Evolutionary conservation across 2,888 invertebrate species (phyloP).

Genomic region (Lepidocyrtoides sp.): DNA sequence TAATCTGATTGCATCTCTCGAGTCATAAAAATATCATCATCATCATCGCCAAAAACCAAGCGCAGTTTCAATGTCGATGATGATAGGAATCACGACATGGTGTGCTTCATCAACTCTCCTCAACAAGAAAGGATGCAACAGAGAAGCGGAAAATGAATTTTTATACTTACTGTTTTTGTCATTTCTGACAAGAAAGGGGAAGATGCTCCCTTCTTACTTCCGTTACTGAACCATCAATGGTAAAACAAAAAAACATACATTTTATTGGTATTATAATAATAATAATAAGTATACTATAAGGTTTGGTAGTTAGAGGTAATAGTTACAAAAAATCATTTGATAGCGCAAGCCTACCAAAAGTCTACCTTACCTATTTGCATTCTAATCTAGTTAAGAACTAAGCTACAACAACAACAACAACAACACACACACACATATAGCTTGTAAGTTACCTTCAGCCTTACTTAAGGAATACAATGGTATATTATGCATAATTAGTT

Average conservation of each 20-base stretch:
- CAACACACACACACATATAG: background rate
- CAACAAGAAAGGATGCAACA: background rate
- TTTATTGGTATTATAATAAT: background rate
- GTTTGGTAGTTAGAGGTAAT: background rate
- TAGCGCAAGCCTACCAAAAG: conserved; percentile 22
- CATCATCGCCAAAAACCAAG: background rate
- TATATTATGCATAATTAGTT: background rate
- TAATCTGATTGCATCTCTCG: conserved; percentile 89
- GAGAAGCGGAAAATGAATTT: background rate
- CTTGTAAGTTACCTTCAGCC: conserved; percentile 49
- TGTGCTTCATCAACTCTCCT: background rate
- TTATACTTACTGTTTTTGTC: conserved; percentile 9
- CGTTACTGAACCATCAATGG: background rate
- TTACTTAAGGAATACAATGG: background rate
- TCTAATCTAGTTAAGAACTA: background rate
- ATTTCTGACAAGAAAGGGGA: background rate
- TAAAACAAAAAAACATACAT: background rate
- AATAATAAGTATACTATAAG: background rate
- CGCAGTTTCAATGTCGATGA: background rate
- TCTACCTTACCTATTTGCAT: conserved; percentile 19
- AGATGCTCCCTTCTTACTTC: background rate
- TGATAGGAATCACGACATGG: conserved; percentile 34
- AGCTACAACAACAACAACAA: background rate
- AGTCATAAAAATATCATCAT: conserved; percentile 87
- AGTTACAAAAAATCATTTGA: background rate